Evolutionary conservation across 1,140 invertebrate genomes (phyloP).

Genomic region (Caenorhabditis briggsae): DNA sequence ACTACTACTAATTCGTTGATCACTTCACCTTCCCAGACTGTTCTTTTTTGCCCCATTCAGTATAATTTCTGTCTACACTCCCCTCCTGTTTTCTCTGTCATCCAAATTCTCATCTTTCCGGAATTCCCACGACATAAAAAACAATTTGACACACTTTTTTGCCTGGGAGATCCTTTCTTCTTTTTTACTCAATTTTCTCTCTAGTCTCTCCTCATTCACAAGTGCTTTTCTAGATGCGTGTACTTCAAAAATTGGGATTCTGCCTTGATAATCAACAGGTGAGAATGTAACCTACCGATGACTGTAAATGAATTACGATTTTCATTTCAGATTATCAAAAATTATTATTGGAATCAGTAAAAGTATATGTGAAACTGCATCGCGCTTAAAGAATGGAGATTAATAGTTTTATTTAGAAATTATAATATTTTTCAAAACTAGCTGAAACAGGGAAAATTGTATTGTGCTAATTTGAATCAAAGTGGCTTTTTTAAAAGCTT

Average conservation of each 20-base stretch:
- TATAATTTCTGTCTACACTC: neutral
- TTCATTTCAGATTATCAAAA: too few relatives aligned
- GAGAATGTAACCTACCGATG: too few relatives aligned
- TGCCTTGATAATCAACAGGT: slow-evolving; percentile 39
- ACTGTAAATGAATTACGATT: too few relatives aligned
- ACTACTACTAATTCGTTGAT: neutral
- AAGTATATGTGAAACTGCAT: too few relatives aligned
- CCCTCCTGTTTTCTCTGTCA: neutral
- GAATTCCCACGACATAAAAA: slow-evolving; percentile 22
- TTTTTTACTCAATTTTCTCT: neutral
- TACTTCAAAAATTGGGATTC: slow-evolving; percentile 53
- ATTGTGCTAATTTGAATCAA: too few relatives aligned
- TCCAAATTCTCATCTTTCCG: slow-evolving; percentile 5
- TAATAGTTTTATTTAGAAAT: too few relatives aligned
- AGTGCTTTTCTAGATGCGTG: neutral
- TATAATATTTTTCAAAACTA: too few relatives aligned
- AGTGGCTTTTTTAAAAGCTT: too few relatives aligned
- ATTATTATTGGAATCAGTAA: too few relatives aligned
- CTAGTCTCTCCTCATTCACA: neutral
- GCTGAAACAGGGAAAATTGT: too few relatives aligned
- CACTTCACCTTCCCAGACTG: slow-evolving; percentile 33
- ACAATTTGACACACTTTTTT: slow-evolving; percentile 28
- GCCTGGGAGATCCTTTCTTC: neutral
- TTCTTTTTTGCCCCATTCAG: neutral
- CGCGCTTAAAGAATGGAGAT: too few relatives aligned